phyloP scores from a whole-genome alignment of 2,797 vertebrate genomes.

The Synaphobranchus kaupii region DNA sequence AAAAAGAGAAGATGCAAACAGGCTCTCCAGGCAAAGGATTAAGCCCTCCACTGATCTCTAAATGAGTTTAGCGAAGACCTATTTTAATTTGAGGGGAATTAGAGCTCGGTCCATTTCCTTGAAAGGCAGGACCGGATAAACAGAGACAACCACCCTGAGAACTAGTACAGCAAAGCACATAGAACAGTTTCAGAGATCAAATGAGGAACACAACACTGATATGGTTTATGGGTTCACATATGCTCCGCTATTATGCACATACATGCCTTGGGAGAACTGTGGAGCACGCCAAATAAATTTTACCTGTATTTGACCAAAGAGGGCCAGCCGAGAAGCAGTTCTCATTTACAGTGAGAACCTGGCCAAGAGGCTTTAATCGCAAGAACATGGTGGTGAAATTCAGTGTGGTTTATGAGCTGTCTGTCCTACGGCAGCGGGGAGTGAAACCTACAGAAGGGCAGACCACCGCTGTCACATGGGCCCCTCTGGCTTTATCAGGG shows the following conservation, averaged over 20 bases:
- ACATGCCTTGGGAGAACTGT: neutral
- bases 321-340: neutral
- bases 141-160: neutral
- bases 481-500: neutral
- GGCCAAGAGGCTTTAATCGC: neutral
- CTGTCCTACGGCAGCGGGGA: neutral
- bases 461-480: neutral
- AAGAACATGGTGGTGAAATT: neutral
- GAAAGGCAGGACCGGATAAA: neutral
- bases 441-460: neutral
- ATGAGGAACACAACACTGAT: neutral
- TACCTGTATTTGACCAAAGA: neutral
- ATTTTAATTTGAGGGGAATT: constrained; percentile 82
- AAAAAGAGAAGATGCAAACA: constrained; percentile 68
- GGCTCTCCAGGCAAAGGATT: constrained; percentile 67
- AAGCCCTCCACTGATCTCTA: constrained; percentile 76
- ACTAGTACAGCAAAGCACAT: neutral
- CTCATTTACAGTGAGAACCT: neutral
- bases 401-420: neutral
- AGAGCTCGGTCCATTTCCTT: constrained; percentile 71
- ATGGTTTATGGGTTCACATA: neutral
- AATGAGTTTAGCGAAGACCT: constrained; percentile 81
- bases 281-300: neutral
- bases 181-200: neutral
- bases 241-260: neutral